Percentiles rank a stretch among this genome's conserved stretches.
Evolutionary conservation across 2,113 vertebrate species (phyloP).

Genomic region (Oxyruncus cristatus): DNA sequence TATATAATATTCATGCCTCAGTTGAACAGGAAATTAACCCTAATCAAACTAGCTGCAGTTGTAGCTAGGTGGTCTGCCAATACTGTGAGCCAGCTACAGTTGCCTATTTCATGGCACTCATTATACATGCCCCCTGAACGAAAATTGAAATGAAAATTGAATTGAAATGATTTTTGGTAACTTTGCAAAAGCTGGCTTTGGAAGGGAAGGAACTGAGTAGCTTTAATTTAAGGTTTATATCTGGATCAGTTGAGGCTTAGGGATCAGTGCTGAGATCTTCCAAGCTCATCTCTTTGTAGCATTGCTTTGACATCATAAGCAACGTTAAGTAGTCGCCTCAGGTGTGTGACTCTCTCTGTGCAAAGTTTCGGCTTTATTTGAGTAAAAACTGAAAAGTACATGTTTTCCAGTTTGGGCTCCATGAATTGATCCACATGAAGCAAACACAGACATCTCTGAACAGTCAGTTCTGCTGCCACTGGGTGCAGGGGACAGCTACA

Average conservation of each 20-base stretch:
- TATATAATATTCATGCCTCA: not conserved
- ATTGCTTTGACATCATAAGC: not conserved
- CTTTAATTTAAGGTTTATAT: not conserved
- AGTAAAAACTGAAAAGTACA: not conserved
- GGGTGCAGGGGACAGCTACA: not conserved
- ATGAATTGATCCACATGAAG: fast-evolving
- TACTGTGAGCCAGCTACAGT: not conserved
- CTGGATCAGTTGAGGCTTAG: not conserved
- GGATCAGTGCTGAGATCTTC: not conserved
- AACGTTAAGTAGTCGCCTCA: not conserved
- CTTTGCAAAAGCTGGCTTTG: not conserved
- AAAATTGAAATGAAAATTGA: not conserved
- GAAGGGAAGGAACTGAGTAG: not conserved
- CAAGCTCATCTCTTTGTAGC: not conserved
- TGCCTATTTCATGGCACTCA: not conserved
- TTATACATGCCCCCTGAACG: not conserved
- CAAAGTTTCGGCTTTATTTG: not conserved
- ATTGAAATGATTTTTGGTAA: not conserved
- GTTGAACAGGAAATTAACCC: not conserved
- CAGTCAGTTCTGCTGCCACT: not conserved
- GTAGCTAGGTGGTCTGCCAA: not conserved
- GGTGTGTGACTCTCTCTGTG: not conserved
- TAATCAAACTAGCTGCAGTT: not conserved
- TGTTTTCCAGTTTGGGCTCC: not conserved
- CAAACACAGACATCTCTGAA: not conserved